Base-by-base conservation (phyloP, 2,888 invertebrate genomes). In the Hemistola chrysoprasaria region DNA sequence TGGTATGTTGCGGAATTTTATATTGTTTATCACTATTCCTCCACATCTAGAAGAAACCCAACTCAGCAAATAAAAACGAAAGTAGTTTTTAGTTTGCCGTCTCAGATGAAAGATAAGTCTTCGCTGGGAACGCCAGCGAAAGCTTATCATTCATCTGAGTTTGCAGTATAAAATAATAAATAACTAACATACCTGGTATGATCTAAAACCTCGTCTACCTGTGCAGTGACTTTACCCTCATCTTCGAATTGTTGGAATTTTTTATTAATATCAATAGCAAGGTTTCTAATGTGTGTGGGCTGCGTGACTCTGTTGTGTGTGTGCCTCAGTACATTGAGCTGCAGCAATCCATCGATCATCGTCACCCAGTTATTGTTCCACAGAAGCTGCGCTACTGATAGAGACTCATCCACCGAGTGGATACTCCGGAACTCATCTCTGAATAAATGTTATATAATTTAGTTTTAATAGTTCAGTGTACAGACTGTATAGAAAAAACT, bases 281-380 rank as follows among this genome's bases (percentile, higher is more conserved):
- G 24, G 8, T 34, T 47, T n/a, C 56, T 47, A 8, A 71, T 55
- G 16, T 35, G 40, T 0, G 91, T 92, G 1, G 95, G 94, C n/a
- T 93, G 76, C 27, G 91, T 80, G 0, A 94, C 78, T 0, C 90
- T 85, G 24, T 92, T 84, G 1, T 90, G 84, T 9, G 91, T 85
- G 32, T 91, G 80, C 16, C 91, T 90, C n/a, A 95, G 60, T 5
- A 93, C 89, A 27, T 92, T 87, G 46, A 94, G 91, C 79, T 97
- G 97, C 8, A 97, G 78, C 90, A 96, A 91, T 0, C 93, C 92
- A 71, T 97, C 96, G 59, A 97, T 84, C 61, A 95, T 94, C 1
- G 94, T 90, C 1, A 94, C 91, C 95, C 96, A 97, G 68, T 95
- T 94, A 38, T 91, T 90, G 7, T 87, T 80, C 95, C 95, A 96